phyloP scores from a whole-genome alignment of 37 sponge, comb jelly and placozoan species.

The Hormiphora californensis region DNA sequence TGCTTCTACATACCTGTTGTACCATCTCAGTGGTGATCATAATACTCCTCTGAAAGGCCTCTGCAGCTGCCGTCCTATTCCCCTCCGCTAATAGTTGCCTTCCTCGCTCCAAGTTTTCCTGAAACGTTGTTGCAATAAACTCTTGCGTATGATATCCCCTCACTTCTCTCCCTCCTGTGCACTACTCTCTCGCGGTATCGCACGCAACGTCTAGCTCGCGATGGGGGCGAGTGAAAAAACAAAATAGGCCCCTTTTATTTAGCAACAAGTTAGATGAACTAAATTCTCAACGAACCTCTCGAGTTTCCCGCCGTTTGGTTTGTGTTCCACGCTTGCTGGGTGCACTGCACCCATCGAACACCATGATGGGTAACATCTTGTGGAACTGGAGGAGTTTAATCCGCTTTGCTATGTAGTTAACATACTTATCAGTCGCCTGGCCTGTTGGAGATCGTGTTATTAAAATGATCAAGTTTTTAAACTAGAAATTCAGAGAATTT shows the following conservation, averaged over 20 bases:
- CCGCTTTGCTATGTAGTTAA: constrained; percentile 84
- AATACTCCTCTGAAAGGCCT: constrained; percentile 85
- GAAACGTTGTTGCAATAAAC: no score
- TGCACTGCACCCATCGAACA: constrained; percentile 89
- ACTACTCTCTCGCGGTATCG: neutral
- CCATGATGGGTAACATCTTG: constrained; percentile 79
- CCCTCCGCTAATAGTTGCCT: constrained; percentile 78
- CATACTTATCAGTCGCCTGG: constrained; percentile 59
- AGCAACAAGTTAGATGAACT: no score
- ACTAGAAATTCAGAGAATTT: neutral
- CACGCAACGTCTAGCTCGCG: neutral
- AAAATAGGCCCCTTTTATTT: no score
- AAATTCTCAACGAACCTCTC: neutral
- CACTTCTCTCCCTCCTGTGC: constrained; percentile 17
- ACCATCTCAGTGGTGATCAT: constrained; percentile 92
- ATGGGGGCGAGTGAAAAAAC: neutral
- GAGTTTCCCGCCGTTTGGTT: constrained; percentile 73
- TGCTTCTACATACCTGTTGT: constrained; percentile 69
- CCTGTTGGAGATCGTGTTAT: constrained; percentile 43
- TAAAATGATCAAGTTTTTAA: no score
- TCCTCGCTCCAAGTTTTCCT: constrained; percentile 68
- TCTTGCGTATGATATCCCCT: no score
- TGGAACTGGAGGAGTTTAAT: constrained; percentile 72
- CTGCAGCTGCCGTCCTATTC: constrained; percentile 74
- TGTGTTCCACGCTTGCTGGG: constrained; percentile 77